phyloP scores from a whole-genome alignment of 2,113 vertebrate species.

The Gymnocephalus cernua region DNA sequence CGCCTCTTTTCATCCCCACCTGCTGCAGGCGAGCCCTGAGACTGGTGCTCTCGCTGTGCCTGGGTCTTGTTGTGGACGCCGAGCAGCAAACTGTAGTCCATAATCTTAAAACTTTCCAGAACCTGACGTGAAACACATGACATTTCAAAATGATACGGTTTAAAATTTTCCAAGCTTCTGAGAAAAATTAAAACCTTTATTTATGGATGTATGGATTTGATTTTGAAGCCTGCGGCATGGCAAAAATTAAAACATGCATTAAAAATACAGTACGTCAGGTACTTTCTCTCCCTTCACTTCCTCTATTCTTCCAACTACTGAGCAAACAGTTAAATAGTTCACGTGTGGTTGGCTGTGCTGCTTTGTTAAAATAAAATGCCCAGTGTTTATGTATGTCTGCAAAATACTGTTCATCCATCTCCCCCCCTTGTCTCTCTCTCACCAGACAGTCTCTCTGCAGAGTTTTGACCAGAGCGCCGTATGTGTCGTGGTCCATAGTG shows the following conservation, averaged over 20 bases:
- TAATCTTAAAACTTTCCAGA: conserved; percentile 99
- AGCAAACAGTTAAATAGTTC: background rate
- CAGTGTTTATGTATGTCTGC: conserved; percentile 8
- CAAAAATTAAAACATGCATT: background rate
- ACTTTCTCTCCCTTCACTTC: background rate
- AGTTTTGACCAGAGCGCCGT: conserved; percentile 91
- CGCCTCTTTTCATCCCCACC: conserved; percentile 90
- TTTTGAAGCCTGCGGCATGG: background rate
- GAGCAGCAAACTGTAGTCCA: conserved; percentile 98
- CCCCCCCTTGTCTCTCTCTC: conserved; percentile 66
- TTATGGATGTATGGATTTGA: background rate
- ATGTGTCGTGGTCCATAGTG: conserved; percentile 92
- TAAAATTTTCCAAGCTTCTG: background rate
- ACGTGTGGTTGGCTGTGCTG: background rate
- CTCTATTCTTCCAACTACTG: background rate
- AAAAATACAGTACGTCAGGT: background rate
- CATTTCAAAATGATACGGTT: background rate
- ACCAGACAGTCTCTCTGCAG: conserved; percentile 98
- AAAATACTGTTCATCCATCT: background rate
- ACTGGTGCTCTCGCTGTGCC: conserved; percentile 89
- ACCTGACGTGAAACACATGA: conserved; percentile 83
- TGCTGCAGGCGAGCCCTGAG: conserved; percentile 87
- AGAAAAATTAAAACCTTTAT: background rate
- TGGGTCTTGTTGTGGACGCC: conserved; percentile 95
- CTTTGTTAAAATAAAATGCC: background rate